A percentile compares a stretch with the other conserved stretches of the same genome.
Conservation (phyloP, 2,113 vertebrate genomes). For the Cercopithecus mona region DNA sequence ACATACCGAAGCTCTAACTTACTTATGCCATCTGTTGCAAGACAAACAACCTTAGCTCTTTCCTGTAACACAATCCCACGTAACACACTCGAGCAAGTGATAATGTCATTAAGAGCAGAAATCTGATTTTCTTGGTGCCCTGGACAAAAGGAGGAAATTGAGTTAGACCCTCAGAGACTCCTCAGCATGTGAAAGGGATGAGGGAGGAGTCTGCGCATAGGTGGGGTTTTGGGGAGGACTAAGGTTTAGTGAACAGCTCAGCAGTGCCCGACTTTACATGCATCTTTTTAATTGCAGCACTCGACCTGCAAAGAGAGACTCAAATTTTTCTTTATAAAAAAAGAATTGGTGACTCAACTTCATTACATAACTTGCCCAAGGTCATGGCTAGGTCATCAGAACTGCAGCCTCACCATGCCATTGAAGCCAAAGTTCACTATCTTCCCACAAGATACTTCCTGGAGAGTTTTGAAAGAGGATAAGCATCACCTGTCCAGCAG, state of each 20-base stretch:
- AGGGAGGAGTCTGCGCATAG: not conserved
- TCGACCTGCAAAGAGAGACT: not conserved
- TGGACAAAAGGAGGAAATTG: not conserved
- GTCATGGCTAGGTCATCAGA: not conserved
- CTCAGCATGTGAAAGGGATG: not conserved
- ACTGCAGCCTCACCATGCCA: not conserved
- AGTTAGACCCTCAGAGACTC: not conserved
- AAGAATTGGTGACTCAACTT: not conserved
- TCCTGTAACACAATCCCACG: not conserved
- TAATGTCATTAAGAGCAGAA: not conserved
- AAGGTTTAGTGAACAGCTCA: too few relatives aligned
- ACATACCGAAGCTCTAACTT: not conserved
- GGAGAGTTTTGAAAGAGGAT: not conserved
- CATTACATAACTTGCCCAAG: not conserved
- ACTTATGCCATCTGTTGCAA: not conserved
- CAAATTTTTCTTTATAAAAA: not conserved
- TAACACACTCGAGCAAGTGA: not conserved
- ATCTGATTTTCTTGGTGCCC: not conserved
- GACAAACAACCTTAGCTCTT: not conserved
- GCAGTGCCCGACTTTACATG: accelerated
- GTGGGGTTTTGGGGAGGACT: not conserved
- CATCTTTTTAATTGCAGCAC: not conserved
- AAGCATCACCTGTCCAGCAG: accelerated
- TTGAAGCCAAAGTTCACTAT: not conserved
- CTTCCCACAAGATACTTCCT: not conserved